phyloP scores from a whole-genome alignment of 1,140 invertebrate species.

The Dreissena polymorpha region DNA sequence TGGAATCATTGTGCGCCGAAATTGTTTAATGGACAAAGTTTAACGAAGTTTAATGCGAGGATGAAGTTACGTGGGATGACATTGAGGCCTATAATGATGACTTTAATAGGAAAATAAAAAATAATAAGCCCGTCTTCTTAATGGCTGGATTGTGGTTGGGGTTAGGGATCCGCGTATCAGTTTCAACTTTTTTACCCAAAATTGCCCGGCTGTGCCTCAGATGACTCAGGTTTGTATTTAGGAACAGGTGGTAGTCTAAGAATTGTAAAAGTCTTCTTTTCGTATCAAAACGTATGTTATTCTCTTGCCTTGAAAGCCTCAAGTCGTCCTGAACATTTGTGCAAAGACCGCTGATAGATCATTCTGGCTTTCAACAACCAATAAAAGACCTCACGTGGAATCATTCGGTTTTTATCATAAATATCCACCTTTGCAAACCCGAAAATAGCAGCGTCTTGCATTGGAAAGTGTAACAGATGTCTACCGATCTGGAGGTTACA shows the following conservation, averaged over 20 bases:
- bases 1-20: not conserved
- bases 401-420: too few relatives aligned
- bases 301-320: too few relatives aligned
- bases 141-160: conserved; percentile 13
- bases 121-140: conserved; percentile 35
- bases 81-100: conserved; percentile 45
- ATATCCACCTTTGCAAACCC: too few relatives aligned
- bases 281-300: too few relatives aligned
- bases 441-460: conserved; percentile 1
- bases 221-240: conserved; percentile 1
- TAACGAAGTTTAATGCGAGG: conserved; percentile 32
- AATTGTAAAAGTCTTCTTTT: too few relatives aligned
- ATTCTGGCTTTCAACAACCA: too few relatives aligned
- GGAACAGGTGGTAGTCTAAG: conserved; percentile 32
- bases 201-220: conserved; percentile 15
- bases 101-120: conserved; percentile 52
- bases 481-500: conserved; percentile 27
- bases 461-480: conserved; percentile 42
- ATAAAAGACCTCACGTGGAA: too few relatives aligned
- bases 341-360: too few relatives aligned
- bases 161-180: not conserved
- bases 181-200: conserved; percentile 7
- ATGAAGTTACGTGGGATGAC: conserved; percentile 23
- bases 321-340: too few relatives aligned
- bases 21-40: conserved; percentile 18